Evolutionary conservation across 2,113 vertebrate genomes (phyloP).

Genomic region (Tragelaphus imberbis): DNA sequence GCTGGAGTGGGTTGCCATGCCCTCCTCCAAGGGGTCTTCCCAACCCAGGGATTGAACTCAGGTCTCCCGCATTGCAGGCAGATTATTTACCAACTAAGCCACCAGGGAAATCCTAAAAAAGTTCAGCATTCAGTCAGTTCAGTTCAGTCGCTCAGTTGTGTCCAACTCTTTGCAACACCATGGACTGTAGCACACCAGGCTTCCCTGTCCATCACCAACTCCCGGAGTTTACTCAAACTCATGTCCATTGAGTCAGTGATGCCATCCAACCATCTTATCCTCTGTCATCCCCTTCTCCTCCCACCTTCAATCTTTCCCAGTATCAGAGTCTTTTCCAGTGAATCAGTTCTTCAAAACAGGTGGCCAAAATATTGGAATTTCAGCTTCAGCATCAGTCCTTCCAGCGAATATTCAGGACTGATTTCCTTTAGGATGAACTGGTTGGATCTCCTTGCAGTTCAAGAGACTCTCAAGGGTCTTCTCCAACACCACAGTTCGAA

Average conservation of each 20-base stretch:
- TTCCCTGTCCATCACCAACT: background rate
- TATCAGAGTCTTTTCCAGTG: background rate
- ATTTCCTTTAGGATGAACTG: background rate
- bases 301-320: background rate
- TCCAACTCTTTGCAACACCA: background rate
- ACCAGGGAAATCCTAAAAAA: background rate
- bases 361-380: background rate
- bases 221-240: background rate
- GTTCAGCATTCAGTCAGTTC: background rate
- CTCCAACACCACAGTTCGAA: background rate
- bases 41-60: background rate
- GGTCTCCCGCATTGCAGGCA: fast-evolving
- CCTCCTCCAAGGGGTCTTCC: background rate
- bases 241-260: background rate
- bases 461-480: background rate
- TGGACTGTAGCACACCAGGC: background rate
- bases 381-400: background rate
- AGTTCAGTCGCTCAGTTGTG: fast-evolving
- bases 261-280: background rate
- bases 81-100: background rate
- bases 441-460: background rate
- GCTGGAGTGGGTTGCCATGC: background rate
- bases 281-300: background rate
- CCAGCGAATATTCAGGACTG: background rate
- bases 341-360: fast-evolving